These are phyloP conservation scores for Drosophila niveifrons DNA, from an alignment of 2,888 invertebrate genomes.

Conservation along the genomic window DNA sequence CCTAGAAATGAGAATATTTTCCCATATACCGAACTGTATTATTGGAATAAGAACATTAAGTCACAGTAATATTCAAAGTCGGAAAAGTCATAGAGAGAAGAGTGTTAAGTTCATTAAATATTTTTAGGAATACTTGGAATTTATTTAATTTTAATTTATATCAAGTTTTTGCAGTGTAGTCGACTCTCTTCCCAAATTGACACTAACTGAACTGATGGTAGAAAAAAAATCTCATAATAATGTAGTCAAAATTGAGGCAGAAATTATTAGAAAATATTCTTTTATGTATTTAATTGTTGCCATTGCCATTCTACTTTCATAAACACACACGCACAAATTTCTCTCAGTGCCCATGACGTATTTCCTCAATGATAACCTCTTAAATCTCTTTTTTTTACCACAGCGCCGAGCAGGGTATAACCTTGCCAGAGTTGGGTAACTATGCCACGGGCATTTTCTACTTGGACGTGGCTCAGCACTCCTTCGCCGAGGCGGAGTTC, in stretches of 20 bases:
- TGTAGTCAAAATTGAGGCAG: not conserved
- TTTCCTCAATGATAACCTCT: not conserved
- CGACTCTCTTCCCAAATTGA: not conserved
- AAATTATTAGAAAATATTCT: not conserved
- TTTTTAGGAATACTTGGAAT: too few relatives aligned
- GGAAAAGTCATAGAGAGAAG: too few relatives aligned
- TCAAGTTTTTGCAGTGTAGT: not conserved
- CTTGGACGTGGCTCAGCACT: constrained; percentile 93
- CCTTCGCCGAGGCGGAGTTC: constrained; percentile 93
- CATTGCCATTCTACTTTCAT: too few relatives aligned
- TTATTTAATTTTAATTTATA: too few relatives aligned
- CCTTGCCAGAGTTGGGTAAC: constrained; percentile 93
- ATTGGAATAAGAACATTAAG: too few relatives aligned
- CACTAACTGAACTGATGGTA: not conserved
- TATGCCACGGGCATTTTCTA: constrained; percentile 99
- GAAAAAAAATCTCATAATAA: not conserved
- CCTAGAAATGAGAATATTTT: not conserved
- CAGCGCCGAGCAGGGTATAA: constrained; percentile 93
- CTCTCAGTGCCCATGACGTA: not conserved
- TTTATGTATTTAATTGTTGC: too few relatives aligned
- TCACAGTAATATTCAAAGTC: too few relatives aligned
- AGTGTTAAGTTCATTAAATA: too few relatives aligned
- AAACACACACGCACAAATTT: constrained; percentile 4
- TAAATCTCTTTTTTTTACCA: not conserved
- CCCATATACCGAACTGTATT: too few relatives aligned